These are phyloP conservation scores for Lithobates sylvaticus DNA, from an alignment of 2,797 vertebrate genomes.

Conservation along the genomic window DNA sequence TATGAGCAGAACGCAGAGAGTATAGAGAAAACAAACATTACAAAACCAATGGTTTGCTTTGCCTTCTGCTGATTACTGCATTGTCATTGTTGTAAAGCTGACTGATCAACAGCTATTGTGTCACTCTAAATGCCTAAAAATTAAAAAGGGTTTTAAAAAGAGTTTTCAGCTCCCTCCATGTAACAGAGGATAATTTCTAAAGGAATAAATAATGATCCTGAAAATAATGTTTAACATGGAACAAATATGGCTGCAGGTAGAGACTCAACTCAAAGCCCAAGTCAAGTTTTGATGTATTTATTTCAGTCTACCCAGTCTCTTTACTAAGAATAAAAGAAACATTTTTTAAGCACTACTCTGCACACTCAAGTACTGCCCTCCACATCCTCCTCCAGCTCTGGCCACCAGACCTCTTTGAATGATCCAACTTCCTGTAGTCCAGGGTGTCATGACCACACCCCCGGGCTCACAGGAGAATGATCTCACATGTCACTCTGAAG, in stretches of 20 bases:
- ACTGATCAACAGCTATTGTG: not conserved
- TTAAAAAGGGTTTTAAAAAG: conserved; percentile 2
- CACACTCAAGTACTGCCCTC: too few species aligned
- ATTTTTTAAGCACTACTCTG: too few species aligned
- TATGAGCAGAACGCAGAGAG: not conserved
- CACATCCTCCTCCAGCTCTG: too few species aligned
- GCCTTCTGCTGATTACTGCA: conserved; percentile 20
- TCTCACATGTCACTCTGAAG: too few species aligned
- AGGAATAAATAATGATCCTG: not conserved
- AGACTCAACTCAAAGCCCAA: not conserved
- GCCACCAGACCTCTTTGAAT: too few species aligned
- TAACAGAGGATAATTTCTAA: not conserved
- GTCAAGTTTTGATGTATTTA: not conserved
- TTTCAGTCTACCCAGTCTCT: not conserved
- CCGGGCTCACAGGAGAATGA: too few species aligned
- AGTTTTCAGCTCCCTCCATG: not conserved
- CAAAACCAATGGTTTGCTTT: not conserved
- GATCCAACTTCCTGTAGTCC: too few species aligned
- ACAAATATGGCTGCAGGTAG: too few species aligned
- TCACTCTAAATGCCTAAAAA: not conserved
- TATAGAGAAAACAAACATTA: not conserved
- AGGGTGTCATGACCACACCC: too few species aligned
- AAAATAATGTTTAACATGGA: too few species aligned
- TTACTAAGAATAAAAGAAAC: too few species aligned
- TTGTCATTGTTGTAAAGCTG: conserved; percentile 15